Conservation (phyloP, 2,797 vertebrate species). For the Argya squamiceps region DNA sequence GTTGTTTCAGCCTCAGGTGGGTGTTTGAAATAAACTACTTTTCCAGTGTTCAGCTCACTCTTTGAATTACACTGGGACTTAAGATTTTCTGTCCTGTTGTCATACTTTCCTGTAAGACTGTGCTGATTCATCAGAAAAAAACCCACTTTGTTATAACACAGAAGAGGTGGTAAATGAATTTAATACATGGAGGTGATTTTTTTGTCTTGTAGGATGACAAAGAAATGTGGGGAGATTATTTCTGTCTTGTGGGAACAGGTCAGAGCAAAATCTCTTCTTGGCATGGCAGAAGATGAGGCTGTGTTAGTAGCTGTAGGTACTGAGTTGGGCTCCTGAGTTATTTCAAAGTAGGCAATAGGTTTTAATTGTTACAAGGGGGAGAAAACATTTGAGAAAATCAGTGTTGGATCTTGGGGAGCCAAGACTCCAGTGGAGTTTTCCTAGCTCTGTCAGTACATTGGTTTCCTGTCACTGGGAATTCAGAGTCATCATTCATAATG, state of each 20-base stretch:
- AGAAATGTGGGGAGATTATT: background rate
- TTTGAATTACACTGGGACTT: background rate
- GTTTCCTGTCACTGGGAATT: background rate
- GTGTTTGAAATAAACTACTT: background rate
- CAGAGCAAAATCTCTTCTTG: background rate
- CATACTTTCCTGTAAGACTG: background rate
- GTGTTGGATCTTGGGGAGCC: background rate
- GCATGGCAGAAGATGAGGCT: background rate
- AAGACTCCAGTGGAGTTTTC: background rate
- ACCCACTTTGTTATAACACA: background rate
- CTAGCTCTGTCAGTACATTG: background rate
- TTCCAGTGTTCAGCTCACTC: background rate
- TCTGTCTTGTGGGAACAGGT: background rate
- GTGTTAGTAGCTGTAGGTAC: background rate
- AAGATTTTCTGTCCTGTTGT: background rate
- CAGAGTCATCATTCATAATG: background rate
- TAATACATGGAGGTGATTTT: background rate
- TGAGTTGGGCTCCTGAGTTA: background rate
- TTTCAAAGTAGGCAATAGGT: background rate
- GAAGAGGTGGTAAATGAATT: background rate
- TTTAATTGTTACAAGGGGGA: background rate
- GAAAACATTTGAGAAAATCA: background rate
- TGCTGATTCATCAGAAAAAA: background rate
- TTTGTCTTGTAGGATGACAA: background rate
- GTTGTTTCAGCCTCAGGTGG: background rate